Evolutionary conservation across 2,113 vertebrate genomes (phyloP).

Genomic region (Actenoides hombroni): DNA sequence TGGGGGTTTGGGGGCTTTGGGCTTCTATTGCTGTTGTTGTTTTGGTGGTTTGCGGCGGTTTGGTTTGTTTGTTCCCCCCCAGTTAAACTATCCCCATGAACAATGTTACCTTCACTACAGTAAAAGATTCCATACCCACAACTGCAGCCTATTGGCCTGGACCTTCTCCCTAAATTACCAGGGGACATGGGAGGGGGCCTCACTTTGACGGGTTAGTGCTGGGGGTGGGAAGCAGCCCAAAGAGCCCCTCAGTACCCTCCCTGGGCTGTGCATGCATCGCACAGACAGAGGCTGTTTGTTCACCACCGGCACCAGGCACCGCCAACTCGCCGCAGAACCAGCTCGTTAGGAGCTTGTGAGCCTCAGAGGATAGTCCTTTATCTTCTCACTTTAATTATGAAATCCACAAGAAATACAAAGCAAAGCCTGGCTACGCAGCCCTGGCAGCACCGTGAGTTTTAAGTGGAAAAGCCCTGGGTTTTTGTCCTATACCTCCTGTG

Average conservation of each 20-base stretch:
- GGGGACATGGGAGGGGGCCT: not conserved
- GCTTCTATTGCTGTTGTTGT: not conserved
- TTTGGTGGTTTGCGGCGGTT: not conserved
- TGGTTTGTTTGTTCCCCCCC: not conserved
- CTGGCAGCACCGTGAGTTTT: not conserved
- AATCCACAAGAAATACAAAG: not conserved
- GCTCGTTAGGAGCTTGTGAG: not conserved
- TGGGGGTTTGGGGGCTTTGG: not conserved
- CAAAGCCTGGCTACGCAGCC: not conserved
- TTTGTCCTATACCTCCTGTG: not conserved
- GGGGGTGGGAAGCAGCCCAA: not conserved
- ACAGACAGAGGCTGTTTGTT: slow-evolving; percentile 21
- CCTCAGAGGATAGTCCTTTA: not conserved
- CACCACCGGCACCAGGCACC: not conserved
- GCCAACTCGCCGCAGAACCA: not conserved
- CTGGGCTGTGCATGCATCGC: not conserved
- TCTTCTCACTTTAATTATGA: not conserved
- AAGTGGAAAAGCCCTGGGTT: not conserved
- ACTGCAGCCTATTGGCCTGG: not conserved
- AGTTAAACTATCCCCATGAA: not conserved
- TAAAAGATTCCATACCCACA: not conserved
- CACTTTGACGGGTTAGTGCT: not conserved
- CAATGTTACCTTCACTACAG: not conserved
- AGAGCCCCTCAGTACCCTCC: not conserved
- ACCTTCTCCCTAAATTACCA: not conserved